Evolutionary conservation across 1,140 invertebrate genomes (phyloP), one percentile per base, ranked within the genome.

Genomic region (Meloidogyne floridensis): DNA sequence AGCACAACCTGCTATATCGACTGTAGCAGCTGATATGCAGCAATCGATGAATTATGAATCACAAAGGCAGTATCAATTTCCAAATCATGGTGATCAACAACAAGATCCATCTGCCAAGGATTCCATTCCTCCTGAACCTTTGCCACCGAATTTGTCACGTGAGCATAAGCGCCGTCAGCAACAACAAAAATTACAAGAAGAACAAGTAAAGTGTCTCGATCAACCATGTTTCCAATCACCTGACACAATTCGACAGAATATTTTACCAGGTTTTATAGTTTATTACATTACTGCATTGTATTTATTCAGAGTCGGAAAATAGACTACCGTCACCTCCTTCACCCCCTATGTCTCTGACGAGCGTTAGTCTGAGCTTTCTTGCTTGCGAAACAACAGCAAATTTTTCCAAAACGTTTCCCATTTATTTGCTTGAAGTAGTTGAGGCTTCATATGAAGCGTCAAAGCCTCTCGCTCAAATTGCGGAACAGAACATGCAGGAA

Each of bases 41-140:
- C 13, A 32, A 13, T 6, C 43, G 4, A 7, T 54, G 5, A 15
- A 53, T 8, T 65, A 82, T 42, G 20, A 32, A 18, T 69, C 74
- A 71, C 56, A 54, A 18, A 18, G 3, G 8, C 47, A 80, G 80
- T 20, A 72, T 59, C 80, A 32, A 32, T 18, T 32, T 32, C 54
- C 79, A 69, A 42, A 81, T 20, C 53, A 18, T 59, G 56, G 15
- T 54, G 47, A 77, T 80, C 32, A 11, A 77, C 32, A 32, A 7
- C 47, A 13, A 18, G 56, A 59, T n/a, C 56, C 4, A 0, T 18
- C 32, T 10, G 18, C 13, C 2, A 87, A 89, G 56, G 84, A 87
- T 72, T 85, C 85, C 11, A 82, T 87, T 74, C 86, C 86, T 9
- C 86, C 86, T 8, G 86, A 87, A 65, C 86, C 86, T 9, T 42